Conservation (phyloP, 2,797 vertebrate genomes). For the Zenarchopterus dispar region DNA sequence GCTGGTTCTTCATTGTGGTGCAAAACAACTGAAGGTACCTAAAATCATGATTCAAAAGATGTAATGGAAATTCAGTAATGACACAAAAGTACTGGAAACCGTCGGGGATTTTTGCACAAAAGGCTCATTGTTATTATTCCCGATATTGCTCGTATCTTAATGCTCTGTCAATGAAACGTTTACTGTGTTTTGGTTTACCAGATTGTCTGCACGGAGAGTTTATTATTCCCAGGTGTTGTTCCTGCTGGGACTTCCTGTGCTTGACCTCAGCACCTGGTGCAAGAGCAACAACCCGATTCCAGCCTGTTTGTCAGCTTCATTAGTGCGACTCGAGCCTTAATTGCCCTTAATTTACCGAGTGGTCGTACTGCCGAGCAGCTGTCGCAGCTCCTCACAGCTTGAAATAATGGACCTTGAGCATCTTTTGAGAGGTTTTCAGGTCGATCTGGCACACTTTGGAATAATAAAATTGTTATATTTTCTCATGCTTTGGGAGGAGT, state of each 20-base stretch:
- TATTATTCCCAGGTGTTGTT: conserved; percentile 72
- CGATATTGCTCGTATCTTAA: background rate
- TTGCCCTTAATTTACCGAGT: conserved; percentile 61
- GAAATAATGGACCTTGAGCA: conserved; percentile 10
- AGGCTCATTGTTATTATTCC: too few species aligned
- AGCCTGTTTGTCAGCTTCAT: conserved; percentile 63
- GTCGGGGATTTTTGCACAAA: too few species aligned
- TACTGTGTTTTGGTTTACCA: conserved; percentile 2
- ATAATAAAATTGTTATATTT: background rate
- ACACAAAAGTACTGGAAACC: too few species aligned
- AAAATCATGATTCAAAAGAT: too few species aligned
- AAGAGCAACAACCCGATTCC: conserved; percentile 46
- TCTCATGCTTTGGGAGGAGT: background rate
- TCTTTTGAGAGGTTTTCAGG: background rate
- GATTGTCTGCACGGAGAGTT: conserved; percentile 40
- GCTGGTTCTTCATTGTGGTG: too few species aligned
- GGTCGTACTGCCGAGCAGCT: conserved; percentile 41
- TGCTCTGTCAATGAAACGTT: conserved; percentile 3
- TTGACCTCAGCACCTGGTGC: conserved; percentile 60
- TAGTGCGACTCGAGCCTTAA: conserved; percentile 58
- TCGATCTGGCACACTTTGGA: background rate
- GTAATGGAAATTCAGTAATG: too few species aligned
- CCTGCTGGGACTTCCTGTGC: conserved; percentile 63
- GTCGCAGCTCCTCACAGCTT: conserved; percentile 19
- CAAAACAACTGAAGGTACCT: too few species aligned